Percentiles rank a stretch among this genome's conserved stretches.
These are phyloP conservation scores for Pseudococcus jackbeardsleyi DNA, from an alignment of 2,888 invertebrate species.

Conservation along the genomic window DNA sequence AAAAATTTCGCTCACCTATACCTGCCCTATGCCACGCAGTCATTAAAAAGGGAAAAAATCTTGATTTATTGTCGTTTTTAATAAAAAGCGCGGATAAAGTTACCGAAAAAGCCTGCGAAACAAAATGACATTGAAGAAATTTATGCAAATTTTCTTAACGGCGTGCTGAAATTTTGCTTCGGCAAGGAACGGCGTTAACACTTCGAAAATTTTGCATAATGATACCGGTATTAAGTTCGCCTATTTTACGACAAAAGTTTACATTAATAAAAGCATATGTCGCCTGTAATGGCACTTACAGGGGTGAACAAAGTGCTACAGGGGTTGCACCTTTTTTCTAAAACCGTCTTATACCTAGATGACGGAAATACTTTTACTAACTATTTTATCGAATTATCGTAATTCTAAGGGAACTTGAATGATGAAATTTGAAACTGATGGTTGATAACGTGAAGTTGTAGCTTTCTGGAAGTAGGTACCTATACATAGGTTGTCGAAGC, in stretches of 20 bases:
- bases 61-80: slow-evolving; percentile 50
- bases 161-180: slow-evolving; percentile 28
- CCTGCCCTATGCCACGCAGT: not conserved
- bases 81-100: slow-evolving; percentile 51
- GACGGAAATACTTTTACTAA: not conserved
- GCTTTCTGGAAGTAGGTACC: too few relatives aligned
- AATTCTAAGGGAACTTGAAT: not conserved
- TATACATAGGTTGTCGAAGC: too few relatives aligned
- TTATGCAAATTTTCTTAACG: slow-evolving; percentile 43
- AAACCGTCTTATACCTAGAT: not conserved
- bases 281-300: slow-evolving; percentile 18
- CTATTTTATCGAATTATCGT: not conserved
- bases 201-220: slow-evolving; percentile 52
- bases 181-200: not conserved
- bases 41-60: slow-evolving; percentile 13
- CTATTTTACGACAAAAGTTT: slow-evolving; percentile 52
- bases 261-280: slow-evolving; percentile 53
- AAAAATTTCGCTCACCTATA: not conserved
- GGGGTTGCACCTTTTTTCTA: not conserved
- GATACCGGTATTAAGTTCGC: slow-evolving; percentile 40
- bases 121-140: slow-evolving; percentile 51
- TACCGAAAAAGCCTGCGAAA: slow-evolving; percentile 32
- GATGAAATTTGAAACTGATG: not conserved
- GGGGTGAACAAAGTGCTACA: slow-evolving; percentile 39
- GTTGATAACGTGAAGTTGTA: not conserved